These are phyloP conservation scores for Trichomycterus rosablanca DNA, from an alignment of 2,113 vertebrate species.

Conservation along the genomic window DNA sequence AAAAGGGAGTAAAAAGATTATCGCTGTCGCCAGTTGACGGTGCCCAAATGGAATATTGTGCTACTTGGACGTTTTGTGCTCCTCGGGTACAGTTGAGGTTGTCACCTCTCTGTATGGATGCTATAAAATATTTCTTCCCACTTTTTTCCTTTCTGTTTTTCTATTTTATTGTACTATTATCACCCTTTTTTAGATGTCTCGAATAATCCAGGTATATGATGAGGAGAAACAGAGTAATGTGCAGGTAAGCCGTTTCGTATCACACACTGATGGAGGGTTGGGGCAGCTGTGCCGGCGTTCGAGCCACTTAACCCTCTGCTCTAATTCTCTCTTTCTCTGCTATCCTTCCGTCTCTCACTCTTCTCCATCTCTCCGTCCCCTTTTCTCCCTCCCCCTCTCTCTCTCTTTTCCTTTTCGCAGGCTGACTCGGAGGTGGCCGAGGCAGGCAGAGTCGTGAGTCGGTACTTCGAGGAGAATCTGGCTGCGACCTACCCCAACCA, in stretches of 20 bases:
- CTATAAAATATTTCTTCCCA: slow-evolving; percentile 68
- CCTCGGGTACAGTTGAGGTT: slow-evolving; percentile 46
- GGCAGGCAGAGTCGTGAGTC: slow-evolving; percentile 87
- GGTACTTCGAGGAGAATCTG: slow-evolving; percentile 95
- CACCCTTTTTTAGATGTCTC: slow-evolving; percentile 98
- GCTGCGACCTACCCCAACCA: slow-evolving; percentile 87
- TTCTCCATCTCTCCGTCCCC: slow-evolving; percentile 12
- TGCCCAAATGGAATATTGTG: slow-evolving; percentile 39
- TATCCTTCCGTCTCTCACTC: slow-evolving; percentile 26
- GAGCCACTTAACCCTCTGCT: slow-evolving; percentile 58
- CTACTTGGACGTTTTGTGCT: slow-evolving; percentile 43
- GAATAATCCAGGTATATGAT: slow-evolving; percentile 99
- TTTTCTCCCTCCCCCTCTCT: slow-evolving; percentile 24
- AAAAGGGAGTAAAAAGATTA: background rate
- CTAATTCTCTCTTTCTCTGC: slow-evolving; percentile 54
- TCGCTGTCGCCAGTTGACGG: background rate
- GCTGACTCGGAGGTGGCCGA: slow-evolving; percentile 95
- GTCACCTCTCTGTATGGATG: slow-evolving; percentile 60
- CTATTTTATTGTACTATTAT: slow-evolving; percentile 94
- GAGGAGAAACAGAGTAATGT: slow-evolving; percentile 99
- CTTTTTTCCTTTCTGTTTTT: slow-evolving; percentile 60
- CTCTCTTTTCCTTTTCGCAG: slow-evolving; percentile 61
- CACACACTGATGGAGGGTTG: slow-evolving; percentile 80
- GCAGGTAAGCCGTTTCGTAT: slow-evolving; percentile 90
- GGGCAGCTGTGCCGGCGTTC: slow-evolving; percentile 68